Evolutionary conservation across 2,888 invertebrate genomes (phyloP), one percentile per base, ranked within the genome.

Genomic region (Sphaerophoria taeniata): DNA sequence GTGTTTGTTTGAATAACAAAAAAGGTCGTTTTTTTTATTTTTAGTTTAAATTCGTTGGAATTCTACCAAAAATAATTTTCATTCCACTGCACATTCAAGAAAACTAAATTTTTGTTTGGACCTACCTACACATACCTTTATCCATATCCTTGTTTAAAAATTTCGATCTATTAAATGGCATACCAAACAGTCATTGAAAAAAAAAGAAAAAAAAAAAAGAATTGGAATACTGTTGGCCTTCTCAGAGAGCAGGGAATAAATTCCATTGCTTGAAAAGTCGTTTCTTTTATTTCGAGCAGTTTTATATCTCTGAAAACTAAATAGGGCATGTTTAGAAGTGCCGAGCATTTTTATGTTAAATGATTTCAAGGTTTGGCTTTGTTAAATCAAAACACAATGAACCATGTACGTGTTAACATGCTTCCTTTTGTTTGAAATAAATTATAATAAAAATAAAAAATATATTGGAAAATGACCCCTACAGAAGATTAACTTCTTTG

Each of bases 101-200:
- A 24, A 24, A n/a, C 0, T n/a, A 12, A 45, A 61, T 31, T 11
- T 45, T 11, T 43, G 3, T 9, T 43, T 43, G 12, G 43, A n/a
- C 45, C 43, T n/a, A 45, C 31, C n/a, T 43, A 7, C 6, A 6
- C n/a, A 2, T 47, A 47, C 45, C 45, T 33, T 31, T 61, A 61
- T 45, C 5, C 5, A 33, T 47, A 63, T 63, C 6, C 61, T 45
- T 0, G 63, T 36, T 51, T 61, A 33, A 69, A 43, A 49, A 70
- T 69, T 69, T 61, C 63, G 47, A 58, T 71, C 34, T 69, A 49
- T 49, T 56, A 53, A 71, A 47, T 58, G 65, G 60, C 36, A 71
- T 60, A 71, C 55, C 61, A 77, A 76, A 76, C 12, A 72, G 24
- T 49, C 51, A 47, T 73, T 45, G 63, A 58, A 60, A 12, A 24